A percentile compares a stretch with the other conserved stretches of the same genome.
Evolutionary conservation across 23 tunicate genomes (phyloP).

Genomic region (Oikopleura albicans): DNA sequence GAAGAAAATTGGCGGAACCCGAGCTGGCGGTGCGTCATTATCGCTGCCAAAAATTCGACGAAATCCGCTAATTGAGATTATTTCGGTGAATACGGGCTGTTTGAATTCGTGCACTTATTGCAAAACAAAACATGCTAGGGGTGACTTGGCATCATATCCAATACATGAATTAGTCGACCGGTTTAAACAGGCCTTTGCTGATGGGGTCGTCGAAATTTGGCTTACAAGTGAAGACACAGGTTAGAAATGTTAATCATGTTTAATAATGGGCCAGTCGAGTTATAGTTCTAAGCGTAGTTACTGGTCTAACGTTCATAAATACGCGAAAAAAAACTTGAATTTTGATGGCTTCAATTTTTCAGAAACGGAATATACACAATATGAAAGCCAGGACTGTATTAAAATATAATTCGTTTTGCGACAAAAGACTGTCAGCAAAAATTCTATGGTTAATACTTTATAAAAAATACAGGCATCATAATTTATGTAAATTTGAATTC

Average conservation of each 20-base stretch:
- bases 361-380: too few species aligned
- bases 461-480: too few species aligned
- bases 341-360: too few species aligned
- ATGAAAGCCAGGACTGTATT: too few species aligned
- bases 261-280: too few species aligned
- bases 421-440: too few species aligned
- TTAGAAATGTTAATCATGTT: too few species aligned
- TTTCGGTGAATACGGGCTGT: slow-evolving; percentile 97
- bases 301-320: too few species aligned
- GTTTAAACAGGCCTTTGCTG: slow-evolving; percentile 62
- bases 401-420: too few species aligned
- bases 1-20: slow-evolving; percentile 42
- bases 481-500: not conserved
- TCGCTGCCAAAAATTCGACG: slow-evolving; percentile 70
- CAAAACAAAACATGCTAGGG: slow-evolving; percentile 86
- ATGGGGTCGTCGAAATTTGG: slow-evolving; percentile 96
- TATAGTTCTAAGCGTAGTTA: too few species aligned
- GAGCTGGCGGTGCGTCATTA: slow-evolving; percentile 57
- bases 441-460: too few species aligned
- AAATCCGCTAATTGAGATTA: slow-evolving; percentile 89
- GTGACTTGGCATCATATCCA: slow-evolving; percentile 68
- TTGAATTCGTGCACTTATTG: slow-evolving; percentile 90
- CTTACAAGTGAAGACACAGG: slow-evolving; percentile 95
- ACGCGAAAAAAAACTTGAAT: too few species aligned
- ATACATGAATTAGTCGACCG: slow-evolving; percentile 51